phyloP scores from a whole-genome alignment of 2,113 vertebrate species.

The Varanus komodoensis region DNA sequence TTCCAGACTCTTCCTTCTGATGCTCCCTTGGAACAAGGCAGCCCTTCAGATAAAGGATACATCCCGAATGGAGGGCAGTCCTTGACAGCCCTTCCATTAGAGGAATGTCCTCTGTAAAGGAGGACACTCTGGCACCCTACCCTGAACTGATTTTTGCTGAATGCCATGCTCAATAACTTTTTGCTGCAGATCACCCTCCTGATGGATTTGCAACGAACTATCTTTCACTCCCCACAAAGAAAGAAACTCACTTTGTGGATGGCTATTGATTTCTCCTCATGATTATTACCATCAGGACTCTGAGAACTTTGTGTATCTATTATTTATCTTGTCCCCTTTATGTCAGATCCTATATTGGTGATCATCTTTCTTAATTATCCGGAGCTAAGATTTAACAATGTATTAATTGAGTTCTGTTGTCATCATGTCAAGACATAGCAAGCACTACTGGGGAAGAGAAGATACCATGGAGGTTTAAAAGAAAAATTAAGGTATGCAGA shows the following conservation, averaged over 20 bases:
- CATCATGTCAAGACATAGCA: not conserved
- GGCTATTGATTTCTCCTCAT: not conserved
- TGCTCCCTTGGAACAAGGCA: too few relatives aligned
- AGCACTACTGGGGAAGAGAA: not conserved
- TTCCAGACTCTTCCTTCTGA: too few relatives aligned
- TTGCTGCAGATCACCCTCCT: not conserved
- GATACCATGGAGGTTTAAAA: not conserved
- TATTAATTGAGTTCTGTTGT: not conserved
- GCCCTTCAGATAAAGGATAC: too few relatives aligned
- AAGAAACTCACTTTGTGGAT: not conserved
- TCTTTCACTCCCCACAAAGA: not conserved
- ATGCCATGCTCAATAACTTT: not conserved
- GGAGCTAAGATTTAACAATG: conserved; percentile 4
- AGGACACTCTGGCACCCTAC: not conserved
- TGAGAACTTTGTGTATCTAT: conserved; percentile 22
- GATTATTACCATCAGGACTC: not conserved
- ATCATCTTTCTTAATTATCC: conserved; percentile 22
- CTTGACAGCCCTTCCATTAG: too few relatives aligned
- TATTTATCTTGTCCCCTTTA: conserved; percentile 10
- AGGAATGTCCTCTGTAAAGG: too few relatives aligned
- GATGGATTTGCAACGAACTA: not conserved
- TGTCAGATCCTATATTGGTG: conserved; percentile 3
- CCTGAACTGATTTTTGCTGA: not conserved
- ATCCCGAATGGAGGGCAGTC: too few relatives aligned
- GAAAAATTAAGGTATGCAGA: not conserved